Base-by-base conservation (phyloP, 2,797 vertebrate genomes). In the Galagoides demidoff region DNA sequence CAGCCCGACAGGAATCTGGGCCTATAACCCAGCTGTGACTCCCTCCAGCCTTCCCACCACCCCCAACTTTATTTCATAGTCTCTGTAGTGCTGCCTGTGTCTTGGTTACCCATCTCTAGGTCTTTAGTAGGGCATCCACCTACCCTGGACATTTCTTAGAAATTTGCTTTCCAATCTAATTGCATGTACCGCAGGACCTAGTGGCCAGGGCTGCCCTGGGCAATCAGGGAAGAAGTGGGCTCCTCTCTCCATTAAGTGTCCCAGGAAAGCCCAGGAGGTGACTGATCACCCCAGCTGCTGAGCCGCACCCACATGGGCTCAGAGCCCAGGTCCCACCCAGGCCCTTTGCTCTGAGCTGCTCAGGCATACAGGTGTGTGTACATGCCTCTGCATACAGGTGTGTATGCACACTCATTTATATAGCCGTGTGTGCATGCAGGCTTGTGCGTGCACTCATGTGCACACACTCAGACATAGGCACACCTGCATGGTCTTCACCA, bases 401-500 rank as follows among this genome's bases (percentile, higher is more conserved):
- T 11, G 9, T 31, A 2, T 20, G 12, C 14, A 5, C 14, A 4
- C 23, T 34, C 8, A 20, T 13, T n/a, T 4, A 14, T 29, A 37
- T 7, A 43, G 39, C 39, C 39, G 39, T 43, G 39, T 43, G 39
- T 43, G 39, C 39, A 43, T 43, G 39, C 49, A 49, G 49, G 49
- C 49, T 14, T 49, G 13, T 13, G 49, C 16, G 49, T 49, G 14
- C 14, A 25, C 22, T 25, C 1, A 14, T 6, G 4, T 59, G 3
- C 20, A 43, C 20, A 57, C 1, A 23, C 23, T 20, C 3, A 39
- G 7, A 55, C 7, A 25, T 16, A 12, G 0, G 8, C 23, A 25
- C 31, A 17, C 22, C 7, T 23, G 31, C 7, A 2, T 0, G 2
- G 13, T 22, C 22, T 0, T 1, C 1, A 31, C 43, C 9, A 79